These are phyloP conservation scores for Apostichopus japonicus DNA, from an alignment of 35 echinoderm and acorn worm genomes.

Conservation along the genomic window DNA sequence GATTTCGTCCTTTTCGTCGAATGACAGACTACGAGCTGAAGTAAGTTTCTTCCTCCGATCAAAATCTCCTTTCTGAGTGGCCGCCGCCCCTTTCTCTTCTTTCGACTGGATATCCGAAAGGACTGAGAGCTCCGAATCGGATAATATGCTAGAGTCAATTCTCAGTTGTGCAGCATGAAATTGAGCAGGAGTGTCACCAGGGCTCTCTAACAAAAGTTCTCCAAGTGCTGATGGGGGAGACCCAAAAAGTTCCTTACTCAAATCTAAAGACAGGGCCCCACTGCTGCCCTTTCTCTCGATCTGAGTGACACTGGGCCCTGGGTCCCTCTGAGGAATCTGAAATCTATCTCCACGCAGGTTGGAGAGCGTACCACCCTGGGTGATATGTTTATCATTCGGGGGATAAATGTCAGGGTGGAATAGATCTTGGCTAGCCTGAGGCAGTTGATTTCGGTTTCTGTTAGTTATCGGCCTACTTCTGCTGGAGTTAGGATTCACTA, in stretches of 20 bases:
- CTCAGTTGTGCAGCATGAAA: slow-evolving; percentile 36
- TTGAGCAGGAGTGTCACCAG: slow-evolving; percentile 42
- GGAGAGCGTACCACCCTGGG: background rate
- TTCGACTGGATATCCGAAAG: slow-evolving; percentile 5
- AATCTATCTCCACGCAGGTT: slow-evolving; percentile 29
- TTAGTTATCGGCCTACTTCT: background rate
- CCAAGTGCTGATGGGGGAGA: slow-evolving; percentile 31
- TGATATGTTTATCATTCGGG: background rate
- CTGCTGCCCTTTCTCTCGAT: background rate
- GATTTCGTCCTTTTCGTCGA: slow-evolving; percentile 8
- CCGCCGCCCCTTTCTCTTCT: background rate
- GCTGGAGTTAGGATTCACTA: slow-evolving; percentile 13
- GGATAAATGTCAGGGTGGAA: slow-evolving; percentile 38
- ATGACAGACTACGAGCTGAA: slow-evolving; percentile 10
- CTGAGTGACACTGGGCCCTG: background rate
- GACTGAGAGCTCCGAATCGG: slow-evolving; percentile 45
- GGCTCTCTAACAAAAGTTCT: slow-evolving; percentile 43
- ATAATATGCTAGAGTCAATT: slow-evolving; percentile 12
- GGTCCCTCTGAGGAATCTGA: slow-evolving; percentile 56
- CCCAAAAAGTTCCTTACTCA: slow-evolving; percentile 42
- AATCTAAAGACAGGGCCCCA: slow-evolving; percentile 10
- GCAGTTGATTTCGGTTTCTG: background rate
- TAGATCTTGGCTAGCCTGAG: background rate
- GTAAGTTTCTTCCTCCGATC: background rate
- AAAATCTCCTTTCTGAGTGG: background rate